These are phyloP conservation scores for Pollicipes pollicipes DNA, from an alignment of 1,140 invertebrate genomes.

Conservation along the genomic window DNA sequence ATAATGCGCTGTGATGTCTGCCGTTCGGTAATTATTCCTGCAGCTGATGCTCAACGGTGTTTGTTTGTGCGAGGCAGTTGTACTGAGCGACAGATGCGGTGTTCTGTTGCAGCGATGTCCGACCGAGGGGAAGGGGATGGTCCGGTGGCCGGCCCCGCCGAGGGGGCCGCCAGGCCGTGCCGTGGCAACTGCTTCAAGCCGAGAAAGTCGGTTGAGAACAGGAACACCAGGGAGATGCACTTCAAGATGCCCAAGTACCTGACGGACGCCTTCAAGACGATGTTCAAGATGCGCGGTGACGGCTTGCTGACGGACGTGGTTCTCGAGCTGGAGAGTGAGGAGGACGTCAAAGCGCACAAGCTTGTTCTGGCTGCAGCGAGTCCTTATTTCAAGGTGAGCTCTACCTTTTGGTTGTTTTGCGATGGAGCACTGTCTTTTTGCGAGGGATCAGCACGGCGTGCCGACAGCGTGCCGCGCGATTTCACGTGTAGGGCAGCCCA, in stretches of 20 bases:
- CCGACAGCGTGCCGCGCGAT: no score
- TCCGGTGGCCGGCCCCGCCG: no score
- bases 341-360: slow-evolving; percentile 79
- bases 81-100: no score
- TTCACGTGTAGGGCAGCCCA: no score
- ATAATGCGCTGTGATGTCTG: no score
- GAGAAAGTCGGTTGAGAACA: not conserved
- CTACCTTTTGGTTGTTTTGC: no score
- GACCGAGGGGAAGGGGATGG: not conserved
- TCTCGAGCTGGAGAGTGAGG: slow-evolving; percentile 59
- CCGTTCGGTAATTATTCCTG: no score
- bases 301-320: slow-evolving; percentile 78
- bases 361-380: slow-evolving; percentile 79
- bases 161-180: not conserved
- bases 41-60: no score
- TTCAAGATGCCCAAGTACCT: slow-evolving; percentile 4
- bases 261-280: slow-evolving; percentile 37
- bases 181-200: not conserved
- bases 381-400: slow-evolving; percentile 76
- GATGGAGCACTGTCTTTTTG: no score
- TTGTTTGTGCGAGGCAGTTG: no score
- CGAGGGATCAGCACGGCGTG: no score
- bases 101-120: not conserved
- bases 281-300: slow-evolving; percentile 72
- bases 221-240: not conserved